Percentiles rank a stretch among this genome's conserved stretches.
Evolutionary conservation across 2,797 vertebrate genomes (phyloP).

Genomic region (Halcyon smyrnensis): DNA sequence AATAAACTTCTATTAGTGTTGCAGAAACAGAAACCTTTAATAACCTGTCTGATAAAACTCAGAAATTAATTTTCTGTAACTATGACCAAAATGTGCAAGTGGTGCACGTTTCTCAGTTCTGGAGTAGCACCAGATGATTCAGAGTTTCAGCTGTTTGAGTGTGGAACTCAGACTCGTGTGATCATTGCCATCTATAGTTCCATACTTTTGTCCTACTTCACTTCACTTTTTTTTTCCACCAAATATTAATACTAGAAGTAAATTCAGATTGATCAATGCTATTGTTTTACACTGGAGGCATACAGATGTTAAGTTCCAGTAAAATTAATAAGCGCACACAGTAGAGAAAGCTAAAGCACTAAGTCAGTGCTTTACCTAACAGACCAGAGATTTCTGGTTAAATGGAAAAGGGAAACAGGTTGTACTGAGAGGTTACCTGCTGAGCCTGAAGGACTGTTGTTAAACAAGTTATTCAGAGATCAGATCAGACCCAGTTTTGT

Average conservation of each 20-base stretch:
- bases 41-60: background rate
- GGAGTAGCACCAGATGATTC: background rate
- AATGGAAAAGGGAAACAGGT: background rate
- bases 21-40: background rate
- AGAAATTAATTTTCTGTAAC: background rate
- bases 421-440: background rate
- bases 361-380: background rate
- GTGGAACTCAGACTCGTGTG: background rate
- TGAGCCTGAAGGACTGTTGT: background rate
- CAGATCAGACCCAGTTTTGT: background rate
- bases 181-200: background rate
- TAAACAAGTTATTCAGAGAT: background rate
- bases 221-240: background rate
- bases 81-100: background rate
- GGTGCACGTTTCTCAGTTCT: background rate
- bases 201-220: background rate
- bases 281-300: background rate
- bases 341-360: background rate
- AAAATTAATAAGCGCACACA: background rate
- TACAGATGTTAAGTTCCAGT: background rate
- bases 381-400: background rate
- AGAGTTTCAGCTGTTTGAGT: background rate
- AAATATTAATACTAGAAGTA: background rate
- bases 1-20: background rate
- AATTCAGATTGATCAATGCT: background rate